Evolutionary conservation across 1,140 invertebrate genomes (phyloP).

Genomic region (Rhopalosiphum maidis): DNA sequence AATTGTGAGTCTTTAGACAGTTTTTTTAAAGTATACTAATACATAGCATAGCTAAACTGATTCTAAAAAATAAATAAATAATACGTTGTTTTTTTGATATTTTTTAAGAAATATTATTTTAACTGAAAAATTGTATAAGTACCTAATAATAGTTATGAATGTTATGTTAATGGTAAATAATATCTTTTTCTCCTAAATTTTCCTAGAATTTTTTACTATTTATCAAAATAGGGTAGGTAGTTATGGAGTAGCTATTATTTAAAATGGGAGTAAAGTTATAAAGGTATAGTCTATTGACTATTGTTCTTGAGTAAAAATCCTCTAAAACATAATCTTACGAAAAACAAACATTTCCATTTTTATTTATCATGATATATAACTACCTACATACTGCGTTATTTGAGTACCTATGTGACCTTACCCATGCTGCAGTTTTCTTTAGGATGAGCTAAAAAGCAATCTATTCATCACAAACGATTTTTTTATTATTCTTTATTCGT

Average conservation of each 20-base stretch:
- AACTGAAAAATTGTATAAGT: background rate
- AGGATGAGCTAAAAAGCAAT: background rate
- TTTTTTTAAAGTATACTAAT: background rate
- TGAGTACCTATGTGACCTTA: no score
- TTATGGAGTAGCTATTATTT: background rate
- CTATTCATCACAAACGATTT: background rate
- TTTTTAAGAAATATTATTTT: background rate
- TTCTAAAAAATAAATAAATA: no score
- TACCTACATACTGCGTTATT: background rate
- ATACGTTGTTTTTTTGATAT: no score
- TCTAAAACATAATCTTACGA: background rate
- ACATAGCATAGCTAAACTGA: no score
- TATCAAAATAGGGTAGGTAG: background rate
- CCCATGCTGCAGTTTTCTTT: background rate
- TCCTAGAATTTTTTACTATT: background rate
- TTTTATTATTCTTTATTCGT: background rate
- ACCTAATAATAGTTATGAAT: background rate
- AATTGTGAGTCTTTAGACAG: background rate
- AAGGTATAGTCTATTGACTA: background rate
- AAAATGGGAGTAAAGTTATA: background rate
- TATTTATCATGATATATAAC: background rate
- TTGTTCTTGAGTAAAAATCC: background rate
- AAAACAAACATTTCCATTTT: background rate
- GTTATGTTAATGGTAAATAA: background rate
- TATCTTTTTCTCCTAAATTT: no score